A percentile compares a stretch with the other conserved stretches of the same genome.
phyloP scores from a whole-genome alignment of 2,113 vertebrate genomes.

The Mesocricetus auratus region DNA sequence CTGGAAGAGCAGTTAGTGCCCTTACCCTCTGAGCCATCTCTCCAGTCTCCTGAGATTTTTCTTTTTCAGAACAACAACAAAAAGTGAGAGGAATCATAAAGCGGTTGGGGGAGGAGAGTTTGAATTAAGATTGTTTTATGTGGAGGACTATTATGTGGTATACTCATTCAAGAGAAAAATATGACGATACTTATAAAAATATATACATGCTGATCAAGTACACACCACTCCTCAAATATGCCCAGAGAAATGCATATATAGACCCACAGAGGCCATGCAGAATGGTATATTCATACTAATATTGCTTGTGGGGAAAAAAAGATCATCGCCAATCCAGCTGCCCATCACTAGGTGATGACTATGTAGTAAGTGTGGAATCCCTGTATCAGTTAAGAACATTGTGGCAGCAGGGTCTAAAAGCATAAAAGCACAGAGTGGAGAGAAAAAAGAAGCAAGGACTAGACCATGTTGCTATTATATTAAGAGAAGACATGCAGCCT shows the following conservation, averaged over 20 bases:
- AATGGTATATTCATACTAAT: background rate
- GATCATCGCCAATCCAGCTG: background rate
- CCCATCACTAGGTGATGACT: background rate
- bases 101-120: background rate
- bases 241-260: background rate
- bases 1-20: no score
- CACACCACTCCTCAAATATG: background rate
- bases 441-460: background rate
- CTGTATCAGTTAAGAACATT: background rate
- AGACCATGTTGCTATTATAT: background rate
- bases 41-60: no score
- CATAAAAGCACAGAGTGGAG: background rate
- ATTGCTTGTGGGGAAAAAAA: constrained; percentile 1
- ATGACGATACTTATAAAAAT: background rate
- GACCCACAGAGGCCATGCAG: background rate
- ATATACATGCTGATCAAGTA: background rate
- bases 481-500: background rate
- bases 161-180: background rate
- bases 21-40: no score
- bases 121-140: background rate
- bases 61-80: background rate
- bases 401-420: background rate
- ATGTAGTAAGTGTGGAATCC: background rate
- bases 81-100: background rate
- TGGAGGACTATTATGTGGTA: no score